Conservation (phyloP, 2,797 vertebrate species). For the Xenopus petersii region DNA sequence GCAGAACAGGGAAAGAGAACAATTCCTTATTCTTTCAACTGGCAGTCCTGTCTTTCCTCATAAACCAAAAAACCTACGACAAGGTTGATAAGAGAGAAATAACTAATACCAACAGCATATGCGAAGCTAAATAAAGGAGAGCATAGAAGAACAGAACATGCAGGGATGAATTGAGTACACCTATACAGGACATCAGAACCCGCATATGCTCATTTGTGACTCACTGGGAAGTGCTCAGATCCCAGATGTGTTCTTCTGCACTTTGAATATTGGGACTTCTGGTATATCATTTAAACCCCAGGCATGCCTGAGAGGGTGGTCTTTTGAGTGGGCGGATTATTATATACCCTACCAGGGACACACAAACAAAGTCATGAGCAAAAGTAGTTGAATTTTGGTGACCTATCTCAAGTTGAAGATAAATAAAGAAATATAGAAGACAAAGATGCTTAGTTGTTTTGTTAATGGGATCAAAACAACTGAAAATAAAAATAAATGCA, state of each 20-base stretch:
- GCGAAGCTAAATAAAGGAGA: constrained; percentile 8
- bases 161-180: constrained; percentile 11
- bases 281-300: constrained; percentile 18
- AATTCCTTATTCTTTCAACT: neutral
- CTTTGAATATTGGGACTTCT: constrained; percentile 15
- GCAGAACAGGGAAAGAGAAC: neutral
- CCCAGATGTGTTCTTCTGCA: constrained; percentile 3
- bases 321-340: neutral
- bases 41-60: neutral
- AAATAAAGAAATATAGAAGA: too few species aligned
- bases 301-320: neutral
- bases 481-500: too few species aligned
- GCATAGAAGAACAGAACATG: constrained; percentile 6
- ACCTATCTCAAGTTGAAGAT: neutral
- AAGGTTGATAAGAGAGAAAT: constrained; percentile 28
- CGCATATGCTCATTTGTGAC: constrained; percentile 13
- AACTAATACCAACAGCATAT: constrained; percentile 6
- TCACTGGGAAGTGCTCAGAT: constrained; percentile 16
- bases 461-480: too few species aligned
- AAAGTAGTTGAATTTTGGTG: neutral
- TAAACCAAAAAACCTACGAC: constrained; percentile 22
- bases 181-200: constrained; percentile 12
- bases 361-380: neutral
- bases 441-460: too few species aligned
- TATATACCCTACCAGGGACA: neutral